A percentile compares a stretch with the other conserved stretches of the same genome.
Evolutionary conservation across 2,113 vertebrate genomes (phyloP).

Genomic region (Anolis sagrei): DNA sequence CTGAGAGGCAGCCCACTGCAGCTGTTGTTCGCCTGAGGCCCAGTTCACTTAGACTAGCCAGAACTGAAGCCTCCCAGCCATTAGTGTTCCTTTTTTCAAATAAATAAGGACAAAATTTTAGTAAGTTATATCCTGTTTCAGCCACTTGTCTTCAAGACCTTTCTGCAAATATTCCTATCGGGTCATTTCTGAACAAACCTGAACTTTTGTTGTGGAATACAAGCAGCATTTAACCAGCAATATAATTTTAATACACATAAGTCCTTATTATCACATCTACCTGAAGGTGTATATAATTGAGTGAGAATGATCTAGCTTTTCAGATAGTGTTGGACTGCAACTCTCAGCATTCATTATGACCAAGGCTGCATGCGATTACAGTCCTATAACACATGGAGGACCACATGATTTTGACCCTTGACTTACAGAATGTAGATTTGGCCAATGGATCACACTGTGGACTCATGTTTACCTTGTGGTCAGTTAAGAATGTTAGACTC

Average conservation of each 20-base stretch:
- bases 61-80: slow-evolving; percentile 11
- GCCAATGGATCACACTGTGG: too few relatives aligned
- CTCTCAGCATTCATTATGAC: not conserved
- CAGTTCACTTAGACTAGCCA: slow-evolving; percentile 23
- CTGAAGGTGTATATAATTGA: not conserved
- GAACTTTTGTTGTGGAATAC: slow-evolving; percentile 17
- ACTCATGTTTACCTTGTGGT: too few relatives aligned
- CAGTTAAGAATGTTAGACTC: too few relatives aligned
- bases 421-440: too few relatives aligned
- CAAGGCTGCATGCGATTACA: not conserved
- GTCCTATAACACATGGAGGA: too few relatives aligned
- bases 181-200: not conserved
- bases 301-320: not conserved
- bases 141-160: not conserved
- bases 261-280: not conserved
- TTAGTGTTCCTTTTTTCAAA: slow-evolving; percentile 3
- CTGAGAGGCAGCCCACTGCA: slow-evolving; percentile 44
- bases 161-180: slow-evolving; percentile 22
- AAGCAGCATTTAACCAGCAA: not conserved
- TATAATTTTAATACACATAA: not conserved
- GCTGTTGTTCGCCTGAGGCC: slow-evolving; percentile 45
- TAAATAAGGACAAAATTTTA: not conserved
- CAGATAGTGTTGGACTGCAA: not conserved
- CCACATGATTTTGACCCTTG: too few relatives aligned
- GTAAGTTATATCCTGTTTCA: not conserved